Conservation (phyloP, 1,140 invertebrate species). For the Drosophila punjabiensis region DNA sequence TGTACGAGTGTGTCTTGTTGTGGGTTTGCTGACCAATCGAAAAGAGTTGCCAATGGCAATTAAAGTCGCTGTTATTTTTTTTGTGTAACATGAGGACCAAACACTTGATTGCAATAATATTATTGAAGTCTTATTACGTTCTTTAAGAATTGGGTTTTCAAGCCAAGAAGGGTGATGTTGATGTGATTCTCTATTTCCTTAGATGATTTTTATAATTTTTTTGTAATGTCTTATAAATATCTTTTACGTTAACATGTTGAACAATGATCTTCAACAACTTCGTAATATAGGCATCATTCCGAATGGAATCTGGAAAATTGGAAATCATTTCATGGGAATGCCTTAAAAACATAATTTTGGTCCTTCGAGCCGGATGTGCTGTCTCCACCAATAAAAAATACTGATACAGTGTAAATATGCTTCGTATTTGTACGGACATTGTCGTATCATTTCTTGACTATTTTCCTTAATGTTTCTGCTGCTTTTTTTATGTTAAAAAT, state of each 20-base stretch:
- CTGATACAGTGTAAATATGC: not conserved
- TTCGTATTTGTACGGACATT: not conserved
- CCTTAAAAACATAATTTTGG: not conserved
- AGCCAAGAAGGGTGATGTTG: not conserved
- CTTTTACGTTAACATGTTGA: no score
- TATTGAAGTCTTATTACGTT: slow-evolving; percentile 11
- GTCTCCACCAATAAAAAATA: not conserved
- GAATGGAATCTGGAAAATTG: not conserved
- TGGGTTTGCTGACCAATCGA: slow-evolving; percentile 37
- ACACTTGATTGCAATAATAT: slow-evolving; percentile 36
- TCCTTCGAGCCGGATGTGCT: not conserved
- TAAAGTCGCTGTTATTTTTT: slow-evolving; percentile 8
- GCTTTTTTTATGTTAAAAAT: not conserved
- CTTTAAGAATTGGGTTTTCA: not conserved
- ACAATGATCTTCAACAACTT: no score
- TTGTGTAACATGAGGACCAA: slow-evolving; percentile 13
- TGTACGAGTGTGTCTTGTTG: slow-evolving; percentile 2
- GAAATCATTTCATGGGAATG: not conserved
- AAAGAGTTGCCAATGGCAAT: slow-evolving; percentile 43
- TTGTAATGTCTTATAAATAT: not conserved
- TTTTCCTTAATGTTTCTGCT: no score
- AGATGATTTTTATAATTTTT: not conserved
- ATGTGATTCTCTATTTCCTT: not conserved
- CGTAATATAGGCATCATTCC: not conserved
- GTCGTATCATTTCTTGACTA: not conserved